phyloP scores from a whole-genome alignment of 2,797 vertebrate species.

The Phalloptychus januarius region DNA sequence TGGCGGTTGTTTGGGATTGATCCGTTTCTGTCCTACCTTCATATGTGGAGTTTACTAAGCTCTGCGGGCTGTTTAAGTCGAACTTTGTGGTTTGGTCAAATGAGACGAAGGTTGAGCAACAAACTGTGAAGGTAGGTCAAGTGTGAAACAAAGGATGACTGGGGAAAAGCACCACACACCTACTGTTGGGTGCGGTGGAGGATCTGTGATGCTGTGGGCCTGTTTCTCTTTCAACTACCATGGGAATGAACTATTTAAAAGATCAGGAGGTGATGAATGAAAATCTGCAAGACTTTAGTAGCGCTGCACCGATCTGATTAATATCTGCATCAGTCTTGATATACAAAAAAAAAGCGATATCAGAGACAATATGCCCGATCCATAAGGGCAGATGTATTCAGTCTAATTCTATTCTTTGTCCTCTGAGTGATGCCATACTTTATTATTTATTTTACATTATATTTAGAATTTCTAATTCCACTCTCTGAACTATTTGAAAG shows the following conservation, averaged over 20 bases:
- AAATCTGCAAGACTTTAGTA: too few relatives aligned
- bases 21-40: not conserved
- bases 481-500: too few relatives aligned
- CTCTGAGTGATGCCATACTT: too few relatives aligned
- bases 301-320: too few relatives aligned
- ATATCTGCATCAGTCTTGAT: too few relatives aligned
- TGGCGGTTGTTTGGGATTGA: not conserved
- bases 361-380: too few relatives aligned
- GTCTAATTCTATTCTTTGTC: too few relatives aligned
- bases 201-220: not conserved
- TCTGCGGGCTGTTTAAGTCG: not conserved
- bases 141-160: not conserved
- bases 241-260: not conserved
- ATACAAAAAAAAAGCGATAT: too few relatives aligned
- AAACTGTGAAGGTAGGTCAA: not conserved
- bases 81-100: not conserved
- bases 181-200: not conserved
- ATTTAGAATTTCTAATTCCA: too few relatives aligned
- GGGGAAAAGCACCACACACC: not conserved
- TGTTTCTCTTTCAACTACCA: not conserved
- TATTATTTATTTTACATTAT: too few relatives aligned
- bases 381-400: too few relatives aligned
- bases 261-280: too few relatives aligned
- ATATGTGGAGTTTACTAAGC: not conserved
- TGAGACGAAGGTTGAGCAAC: not conserved